These are phyloP conservation scores for Propsilocerus akamusi DNA, from an alignment of 1,140 invertebrate genomes.

Conservation along the genomic window DNA sequence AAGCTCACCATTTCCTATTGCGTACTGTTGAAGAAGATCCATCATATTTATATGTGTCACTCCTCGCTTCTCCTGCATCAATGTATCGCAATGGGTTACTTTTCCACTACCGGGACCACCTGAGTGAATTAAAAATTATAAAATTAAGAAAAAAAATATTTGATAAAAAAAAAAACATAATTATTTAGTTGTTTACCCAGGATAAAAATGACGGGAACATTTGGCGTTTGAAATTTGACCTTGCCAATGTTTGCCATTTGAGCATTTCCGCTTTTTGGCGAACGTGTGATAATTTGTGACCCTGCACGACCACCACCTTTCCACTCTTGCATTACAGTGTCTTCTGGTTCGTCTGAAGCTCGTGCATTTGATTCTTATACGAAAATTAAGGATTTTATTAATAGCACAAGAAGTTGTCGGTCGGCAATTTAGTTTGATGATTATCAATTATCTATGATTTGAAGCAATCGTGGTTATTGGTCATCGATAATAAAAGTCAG, in stretches of 20 bases:
- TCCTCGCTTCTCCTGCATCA: conserved; percentile 66
- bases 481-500: conserved; percentile 10
- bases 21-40: conserved; percentile 68
- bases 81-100: conserved; percentile 79
- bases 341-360: conserved; percentile 41
- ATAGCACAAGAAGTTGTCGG: conserved; percentile 14
- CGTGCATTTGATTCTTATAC: conserved; percentile 47
- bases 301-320: conserved; percentile 24
- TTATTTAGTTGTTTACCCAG: conserved; percentile 34
- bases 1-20: conserved; percentile 62
- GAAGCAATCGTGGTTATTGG: background rate
- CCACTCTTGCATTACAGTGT: conserved; percentile 28
- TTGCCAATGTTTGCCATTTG: conserved; percentile 55
- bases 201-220: conserved; percentile 71
- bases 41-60: conserved; percentile 82
- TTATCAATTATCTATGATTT: conserved; percentile 8
- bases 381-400: conserved; percentile 9
- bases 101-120: conserved; percentile 80
- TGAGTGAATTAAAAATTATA: conserved; percentile 18
- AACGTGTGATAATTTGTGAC: conserved; percentile 31
- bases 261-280: conserved; percentile 23
- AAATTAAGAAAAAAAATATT: background rate
- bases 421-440: conserved; percentile 11
- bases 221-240: conserved; percentile 63
- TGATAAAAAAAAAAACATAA: background rate